Base-by-base conservation (phyloP, 2,797 vertebrate species). In the Eupleurogrammus muticus region DNA sequence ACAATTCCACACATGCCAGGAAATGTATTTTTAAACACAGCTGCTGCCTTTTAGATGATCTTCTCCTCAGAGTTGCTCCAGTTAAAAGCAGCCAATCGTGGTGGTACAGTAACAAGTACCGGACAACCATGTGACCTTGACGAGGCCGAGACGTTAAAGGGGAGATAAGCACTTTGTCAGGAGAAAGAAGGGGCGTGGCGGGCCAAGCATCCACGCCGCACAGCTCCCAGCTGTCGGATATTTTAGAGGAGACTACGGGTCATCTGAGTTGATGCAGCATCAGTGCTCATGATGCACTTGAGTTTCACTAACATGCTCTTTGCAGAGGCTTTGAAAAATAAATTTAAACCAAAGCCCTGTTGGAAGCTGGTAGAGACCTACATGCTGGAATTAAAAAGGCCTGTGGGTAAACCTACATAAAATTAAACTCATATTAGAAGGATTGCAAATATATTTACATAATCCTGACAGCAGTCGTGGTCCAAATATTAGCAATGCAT, bases 191-290 rank as follows among this genome's bases (percentile, higher is more conserved):
- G 92, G n/a, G 91, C 13, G 85, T 34, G 86, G 87, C 86, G 5
- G 54, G 71, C n/a, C 13, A 2, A 28, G 36, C 42, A 1, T 24
- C 35, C 7, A 73, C 48, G 65, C 76, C 21, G 4, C 51, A 56
- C 65, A 34, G 72, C 67, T 48, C 82, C 78, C 90, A 90, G 89
- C 82, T 90, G 88, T 65, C 72, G 75, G 81, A 81, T 73, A 86
- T 91, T 89, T n/a, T 67, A 75, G 62, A 67, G 58, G 68, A 81
- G 54, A 13, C 62, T 28, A 63, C 14, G 11, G 20, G 77, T 48
- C 65, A 79, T 73, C 59, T 72, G 80, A 81, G 75, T 60, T 28
- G 80, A 63, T 69, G 81, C 69, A 73, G 78, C 63, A 61, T 69
- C 55, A 48, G 24, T 50, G 64, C 65, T 13, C 17, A n/a, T 19